Evolutionary conservation across 1,140 invertebrate species (phyloP).

Genomic region (Ceratitis capitata): DNA sequence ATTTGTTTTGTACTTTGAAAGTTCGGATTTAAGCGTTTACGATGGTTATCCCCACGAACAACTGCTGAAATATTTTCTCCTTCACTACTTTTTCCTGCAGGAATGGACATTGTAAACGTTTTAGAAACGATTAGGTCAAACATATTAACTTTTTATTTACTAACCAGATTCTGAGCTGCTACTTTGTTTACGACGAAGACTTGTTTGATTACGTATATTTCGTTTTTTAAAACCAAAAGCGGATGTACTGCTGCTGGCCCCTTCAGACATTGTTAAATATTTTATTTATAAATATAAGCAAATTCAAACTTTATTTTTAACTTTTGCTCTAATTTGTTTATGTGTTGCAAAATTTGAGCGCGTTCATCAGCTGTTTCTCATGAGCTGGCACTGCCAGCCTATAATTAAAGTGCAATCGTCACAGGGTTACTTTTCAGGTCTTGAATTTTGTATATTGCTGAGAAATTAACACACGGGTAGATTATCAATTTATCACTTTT

Average conservation of each 20-base stretch:
- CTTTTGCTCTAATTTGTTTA: too few species aligned
- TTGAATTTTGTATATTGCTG: too few species aligned
- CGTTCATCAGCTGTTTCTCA: neutral
- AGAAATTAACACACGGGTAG: too few species aligned
- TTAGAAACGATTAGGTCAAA: too few species aligned
- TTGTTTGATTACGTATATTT: slow-evolving; percentile 53
- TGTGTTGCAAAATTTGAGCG: too few species aligned
- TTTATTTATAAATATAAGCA: neutral
- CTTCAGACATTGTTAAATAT: slow-evolving; percentile 52
- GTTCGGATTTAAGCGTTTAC: slow-evolving; percentile 69
- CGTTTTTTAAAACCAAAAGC: slow-evolving; percentile 62
- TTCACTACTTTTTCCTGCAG: slow-evolving; percentile 54
- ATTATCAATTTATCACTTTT: too few species aligned
- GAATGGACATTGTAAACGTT: neutral
- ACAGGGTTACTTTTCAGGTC: too few species aligned
- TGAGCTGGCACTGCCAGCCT: too few species aligned
- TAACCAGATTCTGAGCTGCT: slow-evolving; percentile 55
- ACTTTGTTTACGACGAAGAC: slow-evolving; percentile 52
- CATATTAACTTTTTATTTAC: neutral
- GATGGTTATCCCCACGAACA: slow-evolving; percentile 68
- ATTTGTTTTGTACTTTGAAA: slow-evolving; percentile 68
- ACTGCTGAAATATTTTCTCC: slow-evolving; percentile 60
- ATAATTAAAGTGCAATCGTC: too few species aligned
- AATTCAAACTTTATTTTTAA: too few species aligned
- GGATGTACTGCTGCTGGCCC: slow-evolving; percentile 46